phyloP scores from a whole-genome alignment of 2,113 vertebrate species.

The Grallaria varia region DNA sequence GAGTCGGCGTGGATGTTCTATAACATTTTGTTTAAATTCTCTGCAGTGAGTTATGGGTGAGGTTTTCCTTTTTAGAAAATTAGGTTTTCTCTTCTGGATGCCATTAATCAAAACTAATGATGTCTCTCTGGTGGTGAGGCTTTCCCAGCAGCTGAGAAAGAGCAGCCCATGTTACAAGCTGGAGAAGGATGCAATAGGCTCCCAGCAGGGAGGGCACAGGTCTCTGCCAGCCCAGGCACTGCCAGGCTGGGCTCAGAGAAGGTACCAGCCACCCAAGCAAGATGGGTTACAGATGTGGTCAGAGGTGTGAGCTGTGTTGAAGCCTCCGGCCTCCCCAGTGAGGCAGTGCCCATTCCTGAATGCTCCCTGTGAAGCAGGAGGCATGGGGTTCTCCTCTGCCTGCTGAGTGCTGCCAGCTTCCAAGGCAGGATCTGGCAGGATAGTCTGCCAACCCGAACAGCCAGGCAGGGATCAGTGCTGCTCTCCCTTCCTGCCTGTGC shows the following conservation, averaged over 20 bases:
- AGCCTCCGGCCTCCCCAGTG: neutral
- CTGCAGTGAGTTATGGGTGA: conserved; percentile 36
- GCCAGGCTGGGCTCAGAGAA: neutral
- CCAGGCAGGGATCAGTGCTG: neutral
- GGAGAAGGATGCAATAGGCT: neutral
- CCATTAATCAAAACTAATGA: conserved; percentile 50
- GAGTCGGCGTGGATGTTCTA: neutral
- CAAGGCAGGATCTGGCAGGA: neutral
- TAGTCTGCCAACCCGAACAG: neutral
- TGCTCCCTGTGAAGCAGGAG: accelerated
- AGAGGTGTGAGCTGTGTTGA: neutral
- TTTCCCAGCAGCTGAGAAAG: neutral
- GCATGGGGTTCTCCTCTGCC: neutral
- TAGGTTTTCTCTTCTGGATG: conserved; percentile 35
- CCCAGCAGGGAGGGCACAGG: neutral
- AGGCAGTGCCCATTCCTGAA: neutral
- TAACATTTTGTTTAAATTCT: conserved; percentile 46
- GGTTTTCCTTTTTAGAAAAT: conserved; percentile 54
- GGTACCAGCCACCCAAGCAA: neutral
- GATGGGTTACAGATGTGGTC: neutral
- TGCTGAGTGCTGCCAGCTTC: neutral
- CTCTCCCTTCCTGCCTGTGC: neutral
- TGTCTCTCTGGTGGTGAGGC: conserved; percentile 1
- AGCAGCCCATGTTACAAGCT: neutral
- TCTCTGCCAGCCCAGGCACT: neutral